These are phyloP conservation scores for Pseudomyrmex flavicornis DNA, from an alignment of 1,140 invertebrate species.

Conservation along the genomic window DNA sequence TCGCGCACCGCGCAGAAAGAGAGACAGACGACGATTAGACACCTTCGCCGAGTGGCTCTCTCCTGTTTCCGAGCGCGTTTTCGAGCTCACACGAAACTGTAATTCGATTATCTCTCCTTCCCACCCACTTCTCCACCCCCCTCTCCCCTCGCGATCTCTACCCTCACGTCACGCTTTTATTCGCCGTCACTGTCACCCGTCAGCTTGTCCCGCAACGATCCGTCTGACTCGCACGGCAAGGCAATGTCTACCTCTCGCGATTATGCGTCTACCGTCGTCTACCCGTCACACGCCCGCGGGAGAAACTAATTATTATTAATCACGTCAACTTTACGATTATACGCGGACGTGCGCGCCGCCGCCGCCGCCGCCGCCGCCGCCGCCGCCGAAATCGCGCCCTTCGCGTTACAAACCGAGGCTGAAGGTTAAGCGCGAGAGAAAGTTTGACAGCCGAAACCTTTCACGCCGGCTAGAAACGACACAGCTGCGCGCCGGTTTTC, in stretches of 20 bases:
- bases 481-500: neutral
- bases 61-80: constrained; percentile 5
- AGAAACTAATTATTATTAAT: constrained; percentile 54
- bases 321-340: constrained; percentile 49
- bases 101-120: constrained; percentile 42
- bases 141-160: constrained; percentile 8
- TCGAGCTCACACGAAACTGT: constrained; percentile 36
- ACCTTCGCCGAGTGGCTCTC: constrained; percentile 38
- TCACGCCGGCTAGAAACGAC: neutral
- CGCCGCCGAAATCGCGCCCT: neutral
- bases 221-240: constrained; percentile 51
- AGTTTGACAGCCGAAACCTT: constrained; percentile 48
- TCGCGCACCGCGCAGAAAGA: neutral
- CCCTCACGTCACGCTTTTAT: constrained; percentile 56
- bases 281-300: constrained; percentile 29
- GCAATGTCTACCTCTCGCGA: constrained; percentile 7
- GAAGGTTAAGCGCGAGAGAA: constrained; percentile 37
- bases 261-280: constrained; percentile 1
- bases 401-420: constrained; percentile 15
- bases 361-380: no score
- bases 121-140: neutral
- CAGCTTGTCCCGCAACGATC: constrained; percentile 48
- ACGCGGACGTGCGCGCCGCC: constrained; percentile 1
- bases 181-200: constrained; percentile 53
- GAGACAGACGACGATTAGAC: constrained; percentile 21